phyloP scores from a whole-genome alignment of 2,797 vertebrate genomes.

The Mastacembelus armatus region DNA sequence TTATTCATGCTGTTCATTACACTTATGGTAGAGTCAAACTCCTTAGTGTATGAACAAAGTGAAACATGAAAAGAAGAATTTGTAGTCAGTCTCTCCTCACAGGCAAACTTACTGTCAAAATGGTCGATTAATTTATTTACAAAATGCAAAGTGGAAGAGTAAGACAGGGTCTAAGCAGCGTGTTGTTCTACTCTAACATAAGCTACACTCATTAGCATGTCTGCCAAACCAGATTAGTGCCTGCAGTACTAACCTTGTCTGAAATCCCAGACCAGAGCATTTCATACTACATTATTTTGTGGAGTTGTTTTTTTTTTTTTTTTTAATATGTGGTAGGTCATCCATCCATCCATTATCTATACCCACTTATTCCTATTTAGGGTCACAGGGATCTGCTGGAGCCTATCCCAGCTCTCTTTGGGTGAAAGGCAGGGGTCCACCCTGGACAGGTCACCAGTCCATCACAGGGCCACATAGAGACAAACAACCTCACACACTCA shows the following conservation, averaged over 20 bases:
- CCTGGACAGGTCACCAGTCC: too few relatives aligned
- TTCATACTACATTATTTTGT: not conserved
- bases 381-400: too few relatives aligned
- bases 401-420: too few relatives aligned
- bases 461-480: too few relatives aligned
- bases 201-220: not conserved
- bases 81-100: too few relatives aligned
- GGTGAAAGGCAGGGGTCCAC: too few relatives aligned
- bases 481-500: too few relatives aligned
- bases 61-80: not conserved
- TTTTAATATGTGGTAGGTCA: too few relatives aligned
- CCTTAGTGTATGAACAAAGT: not conserved
- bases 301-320: too few relatives aligned
- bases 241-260: not conserved
- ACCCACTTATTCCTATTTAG: too few relatives aligned
- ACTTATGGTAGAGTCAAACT: not conserved
- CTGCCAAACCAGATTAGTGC: not conserved
- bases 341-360: too few relatives aligned
- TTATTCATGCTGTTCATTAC: not conserved
- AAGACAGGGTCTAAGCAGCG: too few relatives aligned
- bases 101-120: not conserved
- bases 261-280: not conserved
- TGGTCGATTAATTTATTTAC: slow-evolving; percentile 4
- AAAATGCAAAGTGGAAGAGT: not conserved
- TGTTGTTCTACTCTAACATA: not conserved